Base-by-base conservation (phyloP, 2,888 invertebrate genomes). In the Amblyjoppa proteus region DNA sequence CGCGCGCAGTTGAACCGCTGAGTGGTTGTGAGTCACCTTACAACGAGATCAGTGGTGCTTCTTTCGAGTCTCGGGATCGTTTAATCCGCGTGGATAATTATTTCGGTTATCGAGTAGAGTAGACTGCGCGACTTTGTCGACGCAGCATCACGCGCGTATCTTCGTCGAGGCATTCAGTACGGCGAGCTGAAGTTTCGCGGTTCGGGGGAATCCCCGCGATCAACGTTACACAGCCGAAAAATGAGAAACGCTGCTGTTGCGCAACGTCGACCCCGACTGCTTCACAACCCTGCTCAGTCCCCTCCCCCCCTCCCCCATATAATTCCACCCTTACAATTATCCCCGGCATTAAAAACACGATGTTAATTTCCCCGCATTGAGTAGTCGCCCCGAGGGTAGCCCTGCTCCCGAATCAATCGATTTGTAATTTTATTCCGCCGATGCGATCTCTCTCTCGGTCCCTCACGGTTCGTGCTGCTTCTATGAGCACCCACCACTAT, bases 251-350 rank as follows among this genome's bases (percentile, higher is more conserved):
- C 87, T 88, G 88, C 81, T 73, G 78, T 88, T 86, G 78, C 86
- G 80, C 79, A 87, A 88, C 77, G 85, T 84, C 66, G 75, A 90
- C 90, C 91, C 88, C 89, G 90, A 85, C 89, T 83, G 88, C 90
- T 88, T 88, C 90, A 89, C 88, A 90, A 87, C 88, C 53, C 71
- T 25, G 77, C 51, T 51, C 89, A 89, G 89, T 91, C 92, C 45
- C 45, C 45, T 4, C 3, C 13, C 45, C 45, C 13, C 3, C 45
- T 3, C 0, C 45, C 92, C 92, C 91, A 91, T 92, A 92, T 93
- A 93, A 93, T 94, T 92, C 92, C 92, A 93, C 93, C 93, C 93
- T 93, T 92, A 93, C 93, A 94, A 94, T 94, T 93, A 93, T 93
- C 92, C 93, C 91, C 90, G 86, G 92, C 92, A 93, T 93, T 93